These are phyloP conservation scores for Pelodiscus sinensis DNA, from an alignment of 2,113 vertebrate genomes.

Conservation along the genomic window DNA sequence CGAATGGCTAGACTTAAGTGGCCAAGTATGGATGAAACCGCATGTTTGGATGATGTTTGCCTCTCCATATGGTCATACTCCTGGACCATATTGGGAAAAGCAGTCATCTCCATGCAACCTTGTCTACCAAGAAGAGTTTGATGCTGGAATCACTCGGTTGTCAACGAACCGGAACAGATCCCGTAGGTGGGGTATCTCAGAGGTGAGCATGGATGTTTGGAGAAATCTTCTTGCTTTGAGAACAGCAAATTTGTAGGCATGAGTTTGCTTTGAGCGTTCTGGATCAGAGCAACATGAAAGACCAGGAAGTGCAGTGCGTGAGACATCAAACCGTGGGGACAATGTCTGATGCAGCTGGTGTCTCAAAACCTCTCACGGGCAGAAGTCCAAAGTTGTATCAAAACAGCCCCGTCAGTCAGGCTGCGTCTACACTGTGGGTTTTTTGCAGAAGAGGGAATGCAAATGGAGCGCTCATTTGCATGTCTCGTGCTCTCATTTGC, in stretches of 20 bases:
- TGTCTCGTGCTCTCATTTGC: too few relatives aligned
- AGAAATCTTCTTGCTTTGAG: background rate
- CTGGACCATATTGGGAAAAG: background rate
- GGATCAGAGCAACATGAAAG: too few relatives aligned
- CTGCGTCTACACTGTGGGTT: too few relatives aligned
- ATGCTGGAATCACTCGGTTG: background rate
- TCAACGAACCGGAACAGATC: background rate
- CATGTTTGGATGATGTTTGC: background rate
- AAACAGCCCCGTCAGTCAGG: too few relatives aligned
- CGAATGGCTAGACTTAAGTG: background rate
- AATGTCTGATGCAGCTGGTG: too few relatives aligned
- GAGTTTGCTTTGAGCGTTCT: too few relatives aligned
- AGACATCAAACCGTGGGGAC: too few relatives aligned
- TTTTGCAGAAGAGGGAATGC: too few relatives aligned
- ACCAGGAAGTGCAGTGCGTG: too few relatives aligned
- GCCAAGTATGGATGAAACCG: background rate
- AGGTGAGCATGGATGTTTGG: rapidly evolving
- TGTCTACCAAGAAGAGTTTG: background rate
- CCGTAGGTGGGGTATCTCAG: rapidly evolving
- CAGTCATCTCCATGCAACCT: background rate
- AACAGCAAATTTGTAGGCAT: background rate
- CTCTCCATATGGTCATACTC: background rate
- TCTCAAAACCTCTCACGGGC: too few relatives aligned
- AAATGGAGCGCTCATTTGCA: too few relatives aligned
- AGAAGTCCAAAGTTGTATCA: too few relatives aligned